A percentile compares a stretch with the other conserved stretches of the same genome.
These are phyloP conservation scores for Phyllostomus discolor DNA, from an alignment of 2,113 vertebrate genomes.

Conservation along the genomic window DNA sequence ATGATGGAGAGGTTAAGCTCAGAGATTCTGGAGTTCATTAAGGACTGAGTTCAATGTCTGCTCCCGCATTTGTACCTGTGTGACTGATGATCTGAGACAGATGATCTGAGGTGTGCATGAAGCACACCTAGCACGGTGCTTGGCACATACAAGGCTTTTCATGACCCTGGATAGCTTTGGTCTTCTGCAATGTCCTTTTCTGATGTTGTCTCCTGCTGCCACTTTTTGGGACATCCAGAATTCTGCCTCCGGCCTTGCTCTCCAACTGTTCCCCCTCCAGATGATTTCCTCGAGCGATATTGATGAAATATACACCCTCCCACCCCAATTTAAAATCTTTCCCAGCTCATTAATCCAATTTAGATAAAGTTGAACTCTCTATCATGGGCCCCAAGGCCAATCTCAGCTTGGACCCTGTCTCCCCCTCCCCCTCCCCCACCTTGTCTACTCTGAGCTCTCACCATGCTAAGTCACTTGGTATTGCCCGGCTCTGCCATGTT, in stretches of 20 bases:
- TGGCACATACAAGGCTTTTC: neutral
- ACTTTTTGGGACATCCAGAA: neutral
- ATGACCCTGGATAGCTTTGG: neutral
- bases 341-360: neutral
- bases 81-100: neutral
- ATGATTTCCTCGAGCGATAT: neutral
- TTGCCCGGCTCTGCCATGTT: neutral
- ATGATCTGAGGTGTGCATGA: too few relatives aligned
- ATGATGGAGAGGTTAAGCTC: neutral
- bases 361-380: neutral
- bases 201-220: neutral
- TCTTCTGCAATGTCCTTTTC: neutral
- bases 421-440: neutral
- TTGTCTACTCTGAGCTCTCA: neutral
- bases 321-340: neutral
- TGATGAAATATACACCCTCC: neutral
- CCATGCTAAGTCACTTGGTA: neutral
- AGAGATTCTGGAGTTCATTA: neutral
- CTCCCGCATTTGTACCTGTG: neutral
- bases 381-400: neutral
- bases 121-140: too few relatives aligned
- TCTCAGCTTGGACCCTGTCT: neutral
- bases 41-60: neutral
- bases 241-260: neutral
- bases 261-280: neutral